Percentiles rank a stretch among this genome's conserved stretches.
These are phyloP conservation scores for Ptychodera flava DNA, from an alignment of 35 echinoderm and acorn worm species.

Conservation along the genomic window DNA sequence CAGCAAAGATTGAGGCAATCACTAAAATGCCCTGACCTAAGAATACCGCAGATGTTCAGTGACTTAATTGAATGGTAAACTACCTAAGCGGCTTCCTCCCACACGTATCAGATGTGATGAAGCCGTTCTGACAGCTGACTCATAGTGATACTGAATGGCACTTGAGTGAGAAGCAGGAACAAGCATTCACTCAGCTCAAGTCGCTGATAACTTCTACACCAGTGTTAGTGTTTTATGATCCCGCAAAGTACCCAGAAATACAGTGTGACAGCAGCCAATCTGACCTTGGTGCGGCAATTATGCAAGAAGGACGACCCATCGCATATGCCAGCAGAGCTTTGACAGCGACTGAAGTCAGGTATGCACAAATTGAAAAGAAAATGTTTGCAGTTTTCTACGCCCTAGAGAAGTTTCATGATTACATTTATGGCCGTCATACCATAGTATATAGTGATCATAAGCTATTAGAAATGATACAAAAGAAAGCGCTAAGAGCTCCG, in stretches of 20 bases:
- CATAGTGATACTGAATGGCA: conserved; percentile 30
- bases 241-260: neutral
- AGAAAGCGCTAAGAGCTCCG: conserved; percentile 37
- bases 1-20: conserved; percentile 22
- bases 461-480: conserved; percentile 25
- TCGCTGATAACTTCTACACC: conserved; percentile 8
- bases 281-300: neutral
- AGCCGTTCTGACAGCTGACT: conserved; percentile 21
- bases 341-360: conserved; percentile 17
- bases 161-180: conserved; percentile 17
- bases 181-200: conserved; percentile 14
- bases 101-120: conserved; percentile 15
- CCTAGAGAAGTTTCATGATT: conserved; percentile 36
- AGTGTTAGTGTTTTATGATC: conserved; percentile 19
- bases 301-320: neutral
- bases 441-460: conserved; percentile 43
- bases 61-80: conserved; percentile 30
- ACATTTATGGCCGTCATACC: conserved; percentile 21
- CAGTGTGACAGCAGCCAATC: neutral
- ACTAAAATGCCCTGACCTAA: conserved; percentile 24
- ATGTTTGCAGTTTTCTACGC: conserved; percentile 45
- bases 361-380: conserved; percentile 35
- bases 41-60: conserved; percentile 9
- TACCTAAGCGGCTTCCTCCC: conserved; percentile 26
- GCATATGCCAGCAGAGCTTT: conserved; percentile 31